A percentile compares a stretch with the other conserved stretches of the same genome.
Evolutionary conservation across 2,113 vertebrate species (phyloP).

Genomic region (Polyodon spathula): DNA sequence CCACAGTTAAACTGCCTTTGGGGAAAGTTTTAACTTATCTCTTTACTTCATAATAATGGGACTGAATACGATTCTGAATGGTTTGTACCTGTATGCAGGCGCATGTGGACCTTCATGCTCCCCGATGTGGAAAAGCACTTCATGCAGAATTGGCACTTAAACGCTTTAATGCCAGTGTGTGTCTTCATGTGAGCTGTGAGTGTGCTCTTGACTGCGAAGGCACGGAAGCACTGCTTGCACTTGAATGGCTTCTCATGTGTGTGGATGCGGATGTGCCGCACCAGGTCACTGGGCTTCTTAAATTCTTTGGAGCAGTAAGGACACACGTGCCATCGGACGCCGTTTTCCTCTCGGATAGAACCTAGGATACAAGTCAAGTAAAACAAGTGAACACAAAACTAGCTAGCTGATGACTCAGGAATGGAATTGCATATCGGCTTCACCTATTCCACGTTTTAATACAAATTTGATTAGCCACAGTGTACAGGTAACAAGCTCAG

Average conservation of each 20-base stretch:
- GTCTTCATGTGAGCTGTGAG: constrained; percentile 97
- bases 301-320: constrained; percentile 95
- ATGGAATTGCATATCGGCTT: too few relatives aligned
- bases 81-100: constrained; percentile 88
- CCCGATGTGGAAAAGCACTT: constrained; percentile 98
- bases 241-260: constrained; percentile 98
- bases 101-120: constrained; percentile 96
- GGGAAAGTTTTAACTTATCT: too few relatives aligned
- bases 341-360: constrained; percentile 87
- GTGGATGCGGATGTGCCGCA: constrained; percentile 95
- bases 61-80: not conserved
- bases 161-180: constrained; percentile 92
- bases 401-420: too few relatives aligned
- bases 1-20: too few relatives aligned
- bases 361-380: constrained; percentile 56
- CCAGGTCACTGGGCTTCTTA: constrained; percentile 93
- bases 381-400: too few relatives aligned
- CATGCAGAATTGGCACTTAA: constrained; percentile 89
- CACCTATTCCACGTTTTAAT: too few relatives aligned
- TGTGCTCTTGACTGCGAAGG: constrained; percentile 95
- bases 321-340: constrained; percentile 90
- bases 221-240: constrained; percentile 94
- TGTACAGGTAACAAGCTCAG: too few relatives aligned
- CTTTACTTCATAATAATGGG: too few relatives aligned
- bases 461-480: too few relatives aligned